Evolutionary conservation across 2,113 vertebrate genomes (phyloP).

Genomic region (Potamarius usumacintae): DNA sequence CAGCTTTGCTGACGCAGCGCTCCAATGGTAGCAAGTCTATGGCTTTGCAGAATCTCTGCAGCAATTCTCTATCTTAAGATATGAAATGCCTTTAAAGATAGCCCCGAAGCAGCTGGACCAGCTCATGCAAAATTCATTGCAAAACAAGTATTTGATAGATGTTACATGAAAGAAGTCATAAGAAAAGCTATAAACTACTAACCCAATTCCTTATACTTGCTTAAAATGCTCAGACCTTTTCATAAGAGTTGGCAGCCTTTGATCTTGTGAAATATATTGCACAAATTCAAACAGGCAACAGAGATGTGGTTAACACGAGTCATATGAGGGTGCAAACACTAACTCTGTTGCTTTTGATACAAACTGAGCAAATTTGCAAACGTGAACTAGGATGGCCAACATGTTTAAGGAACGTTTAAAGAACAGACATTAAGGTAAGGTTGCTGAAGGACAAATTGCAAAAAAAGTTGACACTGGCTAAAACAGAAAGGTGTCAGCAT

Average conservation of each 20-base stretch:
- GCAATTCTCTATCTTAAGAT: conserved; percentile 22
- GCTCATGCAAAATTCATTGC: neutral
- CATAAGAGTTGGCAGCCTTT: neutral
- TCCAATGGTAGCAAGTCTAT: conserved; percentile 47
- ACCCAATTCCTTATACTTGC: neutral
- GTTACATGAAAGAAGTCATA: neutral
- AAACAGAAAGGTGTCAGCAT: no score
- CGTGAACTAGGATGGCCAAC: neutral
- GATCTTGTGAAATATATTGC: neutral
- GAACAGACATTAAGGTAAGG: no score
- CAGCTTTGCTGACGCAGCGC: conserved; percentile 55
- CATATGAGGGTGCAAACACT: neutral
- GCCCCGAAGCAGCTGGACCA: neutral
- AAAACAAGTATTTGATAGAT: neutral
- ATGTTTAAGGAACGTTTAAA: neutral
- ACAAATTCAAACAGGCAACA: neutral
- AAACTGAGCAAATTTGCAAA: neutral
- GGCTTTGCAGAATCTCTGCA: conserved; percentile 34
- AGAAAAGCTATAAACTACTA: neutral
- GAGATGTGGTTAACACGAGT: neutral
- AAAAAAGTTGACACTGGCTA: no score
- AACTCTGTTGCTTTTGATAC: neutral
- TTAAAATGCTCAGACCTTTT: neutral
- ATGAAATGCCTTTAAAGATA: conserved; percentile 8
- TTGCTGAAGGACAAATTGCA: no score